Percentiles rank a stretch among this genome's conserved stretches.
These are phyloP conservation scores for Sminthurides aquaticus DNA, from an alignment of 2,888 invertebrate genomes.

Conservation along the genomic window DNA sequence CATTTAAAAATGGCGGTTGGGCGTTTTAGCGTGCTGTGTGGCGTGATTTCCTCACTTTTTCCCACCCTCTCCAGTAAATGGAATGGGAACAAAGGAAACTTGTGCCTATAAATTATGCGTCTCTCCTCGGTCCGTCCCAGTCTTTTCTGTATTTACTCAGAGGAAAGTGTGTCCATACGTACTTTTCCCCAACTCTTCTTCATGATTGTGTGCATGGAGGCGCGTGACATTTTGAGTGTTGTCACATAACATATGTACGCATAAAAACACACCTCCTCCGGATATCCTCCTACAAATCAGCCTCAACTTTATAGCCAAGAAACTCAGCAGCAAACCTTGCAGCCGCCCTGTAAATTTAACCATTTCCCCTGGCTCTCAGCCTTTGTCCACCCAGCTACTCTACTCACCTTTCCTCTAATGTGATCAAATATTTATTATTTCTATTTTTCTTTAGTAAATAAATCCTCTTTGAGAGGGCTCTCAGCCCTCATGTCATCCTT, in stretches of 20 bases:
- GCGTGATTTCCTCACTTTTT: no score
- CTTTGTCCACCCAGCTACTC: no score
- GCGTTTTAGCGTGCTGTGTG: no score
- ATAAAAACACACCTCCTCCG: no score
- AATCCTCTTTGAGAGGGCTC: not conserved
- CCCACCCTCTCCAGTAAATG: slow-evolving; percentile 22
- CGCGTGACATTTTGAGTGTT: no score
- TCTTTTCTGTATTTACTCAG: not conserved
- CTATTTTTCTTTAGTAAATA: slow-evolving; percentile 1
- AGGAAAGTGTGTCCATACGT: not conserved
- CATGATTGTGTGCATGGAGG: not conserved
- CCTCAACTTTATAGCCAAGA: no score
- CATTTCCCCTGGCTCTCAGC: not conserved
- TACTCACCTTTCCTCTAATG: slow-evolving; percentile 9
- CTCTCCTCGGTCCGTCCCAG: slow-evolving; percentile 5
- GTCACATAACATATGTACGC: no score
- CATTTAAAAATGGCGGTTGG: no score
- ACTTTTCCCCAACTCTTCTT: not conserved
- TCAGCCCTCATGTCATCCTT: no score
- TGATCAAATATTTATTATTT: slow-evolving; percentile 24
- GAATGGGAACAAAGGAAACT: slow-evolving; percentile 19
- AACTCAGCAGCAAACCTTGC: no score
- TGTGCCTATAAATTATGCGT: slow-evolving; percentile 24
- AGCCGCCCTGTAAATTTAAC: no score
- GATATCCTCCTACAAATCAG: no score